Percentiles rank a stretch among this genome's conserved stretches.
These are phyloP conservation scores for Leucophenga varia DNA, from an alignment of 1,140 invertebrate species.

Conservation along the genomic window DNA sequence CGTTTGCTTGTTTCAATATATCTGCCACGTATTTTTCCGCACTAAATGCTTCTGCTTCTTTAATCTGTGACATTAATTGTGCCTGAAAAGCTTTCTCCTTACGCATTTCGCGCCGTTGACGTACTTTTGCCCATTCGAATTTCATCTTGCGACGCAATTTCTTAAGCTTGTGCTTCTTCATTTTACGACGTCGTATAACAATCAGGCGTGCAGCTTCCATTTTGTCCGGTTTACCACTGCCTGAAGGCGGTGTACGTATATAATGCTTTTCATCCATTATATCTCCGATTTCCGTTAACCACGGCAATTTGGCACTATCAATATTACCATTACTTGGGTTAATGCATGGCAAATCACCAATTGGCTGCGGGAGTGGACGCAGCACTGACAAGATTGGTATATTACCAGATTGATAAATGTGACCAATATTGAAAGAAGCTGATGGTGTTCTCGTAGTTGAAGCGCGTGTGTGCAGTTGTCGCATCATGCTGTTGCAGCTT, in stretches of 20 bases:
- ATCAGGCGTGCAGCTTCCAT: conserved; percentile 74
- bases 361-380: conserved; percentile 4
- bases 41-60: conserved; percentile 73
- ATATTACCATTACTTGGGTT: conserved; percentile 32
- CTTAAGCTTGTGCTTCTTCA: conserved; percentile 81
- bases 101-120: conserved; percentile 66
- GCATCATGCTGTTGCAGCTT: background rate
- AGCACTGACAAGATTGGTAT: conserved; percentile 6
- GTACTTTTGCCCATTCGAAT: conserved; percentile 70
- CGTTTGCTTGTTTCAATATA: conserved; percentile 64
- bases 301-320: conserved; percentile 37
- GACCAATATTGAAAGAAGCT: no score
- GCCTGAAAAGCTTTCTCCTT: conserved; percentile 79
- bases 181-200: conserved; percentile 77
- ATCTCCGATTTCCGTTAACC: conserved; percentile 43
- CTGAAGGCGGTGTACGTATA: conserved; percentile 18
- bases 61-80: conserved; percentile 67
- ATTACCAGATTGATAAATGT: no score
- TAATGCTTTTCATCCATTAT: conserved; percentile 20
- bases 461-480: conserved; percentile 10
- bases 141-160: conserved; percentile 79
- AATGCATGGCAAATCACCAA: conserved; percentile 33
- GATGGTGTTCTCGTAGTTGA: background rate
- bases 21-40: conserved; percentile 70
- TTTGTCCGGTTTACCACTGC: conserved; percentile 51